Base-by-base conservation (phyloP, 1,140 invertebrate genomes). In the Drosophila setifemur region DNA sequence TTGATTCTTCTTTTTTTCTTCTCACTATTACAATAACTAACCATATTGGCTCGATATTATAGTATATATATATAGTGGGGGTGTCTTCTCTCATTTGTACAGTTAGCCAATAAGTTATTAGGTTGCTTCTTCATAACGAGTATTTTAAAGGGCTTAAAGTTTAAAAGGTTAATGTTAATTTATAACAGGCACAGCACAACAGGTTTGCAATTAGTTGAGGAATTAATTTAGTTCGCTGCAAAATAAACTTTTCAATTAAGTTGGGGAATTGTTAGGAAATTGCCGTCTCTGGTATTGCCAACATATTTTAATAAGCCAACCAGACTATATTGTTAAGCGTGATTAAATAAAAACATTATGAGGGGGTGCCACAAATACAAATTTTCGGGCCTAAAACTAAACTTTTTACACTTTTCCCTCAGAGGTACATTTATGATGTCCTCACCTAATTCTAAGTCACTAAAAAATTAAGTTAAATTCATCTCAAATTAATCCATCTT, bases 61-160 rank as follows among this genome's bases (percentile, higher is more conserved):
- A n/a, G n/a, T n/a, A n/a, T n/a, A n/a, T n/a, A n/a, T n/a, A n/a
- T n/a, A n/a, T n/a, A n/a, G n/a, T n/a, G 14, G 6, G 37, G 19
- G 52, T 31, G 53, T 35, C 26, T 23, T 45, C 47, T 73, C 72
- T 78, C 28, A 78, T 78, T 78, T 82, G 78, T 85, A 82, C 78
- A 83, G 77, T 63, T 83, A 73, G 68, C 19, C 40, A 14, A 57
- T 83, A 82, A 82, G 73, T 82, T 83, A 33, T 16, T 16, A 14
- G 26, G 73, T 58, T 52, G 44, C 18, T 50, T 23, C 26, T 23
- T 57, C n/a, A n/a, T n/a, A n/a, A 19, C 8, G 9, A 37, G 47
- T 58, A 31, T 21, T 16, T 63, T 50, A 43, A 44, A 31, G 9
- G n/a, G 16, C 45, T 49, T n/a, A n/a, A n/a, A n/a, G n/a, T n/a